Conservation (phyloP, 2,888 invertebrate genomes). For the Pachliopta kotzebuea region DNA sequence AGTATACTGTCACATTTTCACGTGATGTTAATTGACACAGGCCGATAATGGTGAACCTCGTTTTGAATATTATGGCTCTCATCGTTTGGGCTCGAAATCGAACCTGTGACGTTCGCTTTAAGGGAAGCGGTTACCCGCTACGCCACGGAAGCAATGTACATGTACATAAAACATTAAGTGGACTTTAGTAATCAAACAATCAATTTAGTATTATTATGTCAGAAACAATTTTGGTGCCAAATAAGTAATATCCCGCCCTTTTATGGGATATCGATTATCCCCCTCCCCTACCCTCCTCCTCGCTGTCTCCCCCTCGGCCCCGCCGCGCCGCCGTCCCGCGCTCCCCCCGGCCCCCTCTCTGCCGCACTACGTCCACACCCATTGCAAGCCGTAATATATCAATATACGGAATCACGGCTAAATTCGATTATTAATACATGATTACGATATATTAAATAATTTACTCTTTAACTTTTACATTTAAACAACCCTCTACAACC, state of each 20-base stretch:
- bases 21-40: no score
- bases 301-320: no score
- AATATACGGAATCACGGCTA: slow-evolving; percentile 1
- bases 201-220: slow-evolving; percentile 14
- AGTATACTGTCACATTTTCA: no score
- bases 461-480: no score
- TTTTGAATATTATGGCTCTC: no score
- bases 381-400: slow-evolving; percentile 21
- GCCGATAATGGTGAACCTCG: no score
- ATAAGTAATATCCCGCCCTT: slow-evolving; percentile 26
- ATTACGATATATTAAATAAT: neutral
- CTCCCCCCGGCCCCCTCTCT: neutral
- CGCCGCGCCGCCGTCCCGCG: neutral
- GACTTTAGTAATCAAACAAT: slow-evolving; percentile 3
- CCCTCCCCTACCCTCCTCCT: neutral
- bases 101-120: no score
- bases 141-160: neutral
- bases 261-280: slow-evolving; percentile 28
- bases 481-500: no score
- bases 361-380: slow-evolving; percentile 12
- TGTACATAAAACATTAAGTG: slow-evolving; percentile 5
- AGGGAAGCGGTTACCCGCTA: neutral
- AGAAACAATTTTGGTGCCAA: slow-evolving; percentile 28
- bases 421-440: neutral
- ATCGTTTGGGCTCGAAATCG: no score